Base-by-base conservation (phyloP, 2,888 invertebrate genomes). In the Cheilosia impressa region DNA sequence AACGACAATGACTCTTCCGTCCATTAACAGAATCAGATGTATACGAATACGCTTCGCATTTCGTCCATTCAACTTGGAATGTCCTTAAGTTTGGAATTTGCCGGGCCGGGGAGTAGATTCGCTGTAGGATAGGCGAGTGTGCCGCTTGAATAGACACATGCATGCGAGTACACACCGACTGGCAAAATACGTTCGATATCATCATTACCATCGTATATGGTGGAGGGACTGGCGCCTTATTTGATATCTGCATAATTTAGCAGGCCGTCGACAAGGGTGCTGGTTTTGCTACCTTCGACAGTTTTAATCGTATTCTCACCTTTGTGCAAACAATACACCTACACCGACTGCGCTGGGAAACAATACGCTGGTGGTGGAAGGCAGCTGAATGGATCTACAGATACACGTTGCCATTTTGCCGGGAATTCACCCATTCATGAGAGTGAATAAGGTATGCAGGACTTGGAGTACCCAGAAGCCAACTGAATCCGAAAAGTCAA, bases 171-270 rank as follows among this genome's bases (percentile, higher is more conserved):
- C 15, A 22, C 47, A 22, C 22, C 17, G 17, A 15, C 38, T n/a
- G 50, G n/a, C 50, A 31, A 13, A 52, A 22, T 19, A 38, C 55
- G 57, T 57, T 65, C 52, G 53, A 72, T 63, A 53, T 66, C 71
- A 55, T 60, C 65, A 60, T 65, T 50, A 57, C 34, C 27, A 55
- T n/a, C 31, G 22, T 10, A 24, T 62, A 63, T 7, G 17, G 17
- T 1, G 13, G n/a, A 15, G 19, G 19, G 10, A 13, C 38, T 19
- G 66, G 45, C 24, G 6, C 43, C 31, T 55, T 76, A 53, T 85
- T 85, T 85, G 81, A 43, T 81, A 63, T 85, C 77, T 85, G 85
- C 85, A 85, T 85, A 85, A 77, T 81, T 81, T 38, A 85, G 58
- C 66, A 68, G 76, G 27, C 62, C 71, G 58, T 9, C 31, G 47